Base-by-base conservation (phyloP, 2,888 invertebrate genomes). In the Drosophila formosana region DNA sequence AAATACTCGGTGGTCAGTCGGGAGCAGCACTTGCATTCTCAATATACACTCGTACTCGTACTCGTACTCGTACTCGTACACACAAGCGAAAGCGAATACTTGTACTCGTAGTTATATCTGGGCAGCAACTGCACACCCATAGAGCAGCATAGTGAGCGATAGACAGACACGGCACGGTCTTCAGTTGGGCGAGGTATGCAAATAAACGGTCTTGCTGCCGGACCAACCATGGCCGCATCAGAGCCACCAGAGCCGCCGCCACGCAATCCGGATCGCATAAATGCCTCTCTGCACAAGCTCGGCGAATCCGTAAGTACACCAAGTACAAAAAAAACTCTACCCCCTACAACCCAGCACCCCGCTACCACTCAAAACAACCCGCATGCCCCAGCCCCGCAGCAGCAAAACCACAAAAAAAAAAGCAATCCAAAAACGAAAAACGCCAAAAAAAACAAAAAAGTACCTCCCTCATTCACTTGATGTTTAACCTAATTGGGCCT, bases 241-340 rank as follows among this genome's bases (percentile, higher is more conserved):
- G 92, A 92, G 90, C 92, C 92, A 81, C 92, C 92, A 91, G 92
- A 92, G 89, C 92, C 92, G 80, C 92, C 92, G 89, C 92, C 92
- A 84, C 90, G 92, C 84, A 92, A 92, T 90, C 92, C 92, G 89
- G 92, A 92, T 88, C 92, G 92, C 82, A 92, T 92, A 89, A 92
- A 92, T 88, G 92, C 92, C 82, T 92, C 92, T 78, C 88, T 92
- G 76, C 91, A 92, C 84, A 92, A 92, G 88, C 87, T 92, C 71
- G 87, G 90, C 80, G 92, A 92, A 88, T 91, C 92, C 88, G 92
- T 92, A 92, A 91, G 92, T 91, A 90, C 89, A 68, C 78, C 68
- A 72, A 75, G 80, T 78, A 56, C 66, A 67, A 63, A 49, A 45
- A 55, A 41, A 37, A 37, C 4, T n/a, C 34, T 11, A n/a, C 37